Evolutionary conservation across 2,888 invertebrate genomes (phyloP), one percentile per base, ranked within the genome.

Genomic region (Drosophila aldrichi): DNA sequence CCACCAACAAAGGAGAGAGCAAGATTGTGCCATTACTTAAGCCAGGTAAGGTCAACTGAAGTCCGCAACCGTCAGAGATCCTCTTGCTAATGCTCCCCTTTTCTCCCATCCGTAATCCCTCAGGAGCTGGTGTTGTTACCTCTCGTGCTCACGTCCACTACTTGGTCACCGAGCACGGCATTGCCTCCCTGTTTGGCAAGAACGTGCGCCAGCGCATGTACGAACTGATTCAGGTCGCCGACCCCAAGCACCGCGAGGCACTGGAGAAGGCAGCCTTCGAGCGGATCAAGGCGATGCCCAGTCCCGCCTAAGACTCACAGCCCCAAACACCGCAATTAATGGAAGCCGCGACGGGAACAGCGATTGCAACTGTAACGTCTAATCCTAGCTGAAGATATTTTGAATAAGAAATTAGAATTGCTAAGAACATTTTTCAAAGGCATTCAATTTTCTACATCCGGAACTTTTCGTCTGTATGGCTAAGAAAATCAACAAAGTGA

Each of bases 91-190:
- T 43, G 2, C 12, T 4, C 16, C 12, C 7, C 16, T 16, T 10
- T 25, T 1, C 14, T 34, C 16, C 16, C 7, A 6, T 18, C 14
- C 8, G 12, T 14, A 32, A 32, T n/a, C 14, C 3, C 22, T 0
- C 92, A 97, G 98, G 98, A 86, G 97, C 97, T 68, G 98, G 98
- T n/a, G 97, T 98, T 6, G 98, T 98, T 18, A 97, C 98, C 0
- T 96, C 97, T 0, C 95, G 98, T 75, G 98, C 97, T 0, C 98
- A 98, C 92, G 97, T 97, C 0, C 97, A 98, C 92, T 98, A 98
- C 92, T 95, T 98, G 4, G 98, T 98, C 1, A 98, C 98, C 0
- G 98, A 98, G 92, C 95, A 96, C 79, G 98, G 98, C 18, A 96
- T 98, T 79, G 98, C 98, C 0, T 94, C 95, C 65, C 93, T 98